Evolutionary conservation across 1,140 invertebrate genomes (phyloP).

Genomic region (Leptinotarsa undecemlineata): DNA sequence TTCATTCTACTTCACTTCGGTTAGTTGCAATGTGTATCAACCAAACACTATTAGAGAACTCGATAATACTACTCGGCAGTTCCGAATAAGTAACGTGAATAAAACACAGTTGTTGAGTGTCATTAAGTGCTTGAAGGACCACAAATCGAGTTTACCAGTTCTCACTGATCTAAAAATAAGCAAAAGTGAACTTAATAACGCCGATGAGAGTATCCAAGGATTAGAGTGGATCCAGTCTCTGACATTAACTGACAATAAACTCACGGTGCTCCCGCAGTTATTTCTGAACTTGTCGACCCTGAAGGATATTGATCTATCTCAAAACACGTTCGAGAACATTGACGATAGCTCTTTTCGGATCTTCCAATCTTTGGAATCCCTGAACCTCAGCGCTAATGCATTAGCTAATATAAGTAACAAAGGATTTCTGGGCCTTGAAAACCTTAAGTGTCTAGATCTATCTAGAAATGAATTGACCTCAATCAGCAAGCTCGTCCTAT

Average conservation of each 20-base stretch:
- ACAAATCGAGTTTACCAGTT: slow-evolving; percentile 26
- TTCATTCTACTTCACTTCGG: slow-evolving; percentile 29
- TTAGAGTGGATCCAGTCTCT: slow-evolving; percentile 55
- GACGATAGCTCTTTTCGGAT: slow-evolving; percentile 47
- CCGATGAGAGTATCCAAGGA: slow-evolving; percentile 52
- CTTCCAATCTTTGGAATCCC: slow-evolving; percentile 54
- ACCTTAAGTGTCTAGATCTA: slow-evolving; percentile 63
- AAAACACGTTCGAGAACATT: slow-evolving; percentile 50
- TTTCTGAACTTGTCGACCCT: slow-evolving; percentile 47
- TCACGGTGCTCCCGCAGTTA: slow-evolving; percentile 52
- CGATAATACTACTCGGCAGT: slow-evolving; percentile 33
- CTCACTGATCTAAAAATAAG: slow-evolving; percentile 27
- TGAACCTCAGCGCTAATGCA: slow-evolving; percentile 62
- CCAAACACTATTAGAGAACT: slow-evolving; percentile 26
- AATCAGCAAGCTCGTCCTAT: slow-evolving; percentile 63
- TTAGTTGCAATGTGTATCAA: slow-evolving; percentile 26
- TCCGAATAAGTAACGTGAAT: slow-evolving; percentile 29
- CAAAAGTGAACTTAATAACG: slow-evolving; percentile 30
- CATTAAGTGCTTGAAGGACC: slow-evolving; percentile 12
- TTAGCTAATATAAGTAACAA: slow-evolving; percentile 60
- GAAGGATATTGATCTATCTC: slow-evolving; percentile 63
- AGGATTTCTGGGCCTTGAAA: slow-evolving; percentile 57
- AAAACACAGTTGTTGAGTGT: slow-evolving; percentile 22
- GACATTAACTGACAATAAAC: slow-evolving; percentile 59
- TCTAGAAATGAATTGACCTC: slow-evolving; percentile 65